Conservation (phyloP, 1,140 invertebrate species). For the Sitophilus oryzae region DNA sequence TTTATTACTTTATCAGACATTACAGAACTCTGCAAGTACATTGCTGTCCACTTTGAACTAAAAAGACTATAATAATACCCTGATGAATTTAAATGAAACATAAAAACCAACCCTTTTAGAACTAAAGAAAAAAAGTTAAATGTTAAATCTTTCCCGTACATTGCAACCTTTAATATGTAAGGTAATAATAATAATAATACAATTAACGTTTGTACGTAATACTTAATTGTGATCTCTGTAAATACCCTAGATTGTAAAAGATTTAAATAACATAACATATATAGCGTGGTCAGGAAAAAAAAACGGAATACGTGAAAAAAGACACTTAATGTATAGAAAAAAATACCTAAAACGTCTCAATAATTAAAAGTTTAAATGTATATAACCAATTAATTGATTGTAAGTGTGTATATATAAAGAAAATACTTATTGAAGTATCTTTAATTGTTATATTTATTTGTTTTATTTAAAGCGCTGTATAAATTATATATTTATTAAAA, state of each 20-base stretch:
- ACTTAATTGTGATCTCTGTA: slow-evolving; percentile 42
- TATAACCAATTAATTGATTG: slow-evolving; percentile 19
- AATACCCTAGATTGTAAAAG: slow-evolving; percentile 23
- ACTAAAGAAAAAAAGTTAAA: slow-evolving; percentile 10
- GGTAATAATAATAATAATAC: slow-evolving; percentile 15
- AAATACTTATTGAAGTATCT: too few relatives aligned
- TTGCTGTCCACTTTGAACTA: neutral
- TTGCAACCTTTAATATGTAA: slow-evolving; percentile 16
- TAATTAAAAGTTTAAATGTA: slow-evolving; percentile 9
- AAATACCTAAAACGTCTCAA: slow-evolving; percentile 14
- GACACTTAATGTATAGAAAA: neutral
- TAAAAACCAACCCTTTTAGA: too few relatives aligned
- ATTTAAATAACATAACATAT: neutral
- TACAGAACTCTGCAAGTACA: too few relatives aligned
- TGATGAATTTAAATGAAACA: too few relatives aligned
- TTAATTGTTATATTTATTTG: slow-evolving; percentile 40
- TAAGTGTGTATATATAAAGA: slow-evolving; percentile 26
- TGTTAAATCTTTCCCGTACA: slow-evolving; percentile 18
- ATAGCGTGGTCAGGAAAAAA: slow-evolving; percentile 12
- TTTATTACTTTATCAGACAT: too few relatives aligned
- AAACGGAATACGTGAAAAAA: neutral
- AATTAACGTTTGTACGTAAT: slow-evolving; percentile 36
- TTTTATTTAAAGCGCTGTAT: slow-evolving; percentile 35
- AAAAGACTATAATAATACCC: too few relatives aligned
- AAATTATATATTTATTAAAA: neutral